phyloP scores from a whole-genome alignment of 2,888 invertebrate species.

The Laothoe populi region DNA sequence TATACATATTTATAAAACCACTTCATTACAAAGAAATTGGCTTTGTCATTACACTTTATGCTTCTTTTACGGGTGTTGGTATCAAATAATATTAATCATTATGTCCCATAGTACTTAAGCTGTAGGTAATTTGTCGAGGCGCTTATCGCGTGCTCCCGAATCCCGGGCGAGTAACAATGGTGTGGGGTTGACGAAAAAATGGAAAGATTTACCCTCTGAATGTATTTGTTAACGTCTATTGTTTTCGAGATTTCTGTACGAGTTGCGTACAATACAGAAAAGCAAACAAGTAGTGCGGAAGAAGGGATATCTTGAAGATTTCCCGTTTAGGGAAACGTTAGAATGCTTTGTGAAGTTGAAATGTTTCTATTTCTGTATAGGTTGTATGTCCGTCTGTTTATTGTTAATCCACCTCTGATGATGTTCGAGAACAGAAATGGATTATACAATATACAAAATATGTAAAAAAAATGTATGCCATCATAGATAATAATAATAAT shows the following conservation, averaged over 20 bases:
- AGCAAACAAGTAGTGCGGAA: conserved; percentile 45
- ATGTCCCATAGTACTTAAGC: conserved; percentile 7
- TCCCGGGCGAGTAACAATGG: neutral
- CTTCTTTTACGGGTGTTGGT: neutral
- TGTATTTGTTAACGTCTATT: conserved; percentile 44
- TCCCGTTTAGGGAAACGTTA: conserved; percentile 34
- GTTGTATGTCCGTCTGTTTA: neutral
- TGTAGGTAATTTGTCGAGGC: conserved; percentile 18
- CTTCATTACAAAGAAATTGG: neutral
- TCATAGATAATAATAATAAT: too few species aligned
- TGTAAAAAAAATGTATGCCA: too few species aligned
- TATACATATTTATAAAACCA: neutral
- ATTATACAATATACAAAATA: too few species aligned
- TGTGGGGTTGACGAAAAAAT: conserved; percentile 26
- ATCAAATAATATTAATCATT: conserved; percentile 7
- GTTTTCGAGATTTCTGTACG: conserved; percentile 43
- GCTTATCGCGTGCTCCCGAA: conserved; percentile 16
- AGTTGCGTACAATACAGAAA: conserved; percentile 37
- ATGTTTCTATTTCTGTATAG: conserved; percentile 15
- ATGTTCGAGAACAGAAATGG: too few species aligned
- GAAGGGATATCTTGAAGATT: conserved; percentile 38
- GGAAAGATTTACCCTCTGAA: conserved; percentile 40
- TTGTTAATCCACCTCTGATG: too few species aligned
- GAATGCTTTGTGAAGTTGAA: conserved; percentile 45
- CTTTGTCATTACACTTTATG: neutral